phyloP scores from a whole-genome alignment of 2,797 vertebrate genomes.

The Oreochromis mossambicus region DNA sequence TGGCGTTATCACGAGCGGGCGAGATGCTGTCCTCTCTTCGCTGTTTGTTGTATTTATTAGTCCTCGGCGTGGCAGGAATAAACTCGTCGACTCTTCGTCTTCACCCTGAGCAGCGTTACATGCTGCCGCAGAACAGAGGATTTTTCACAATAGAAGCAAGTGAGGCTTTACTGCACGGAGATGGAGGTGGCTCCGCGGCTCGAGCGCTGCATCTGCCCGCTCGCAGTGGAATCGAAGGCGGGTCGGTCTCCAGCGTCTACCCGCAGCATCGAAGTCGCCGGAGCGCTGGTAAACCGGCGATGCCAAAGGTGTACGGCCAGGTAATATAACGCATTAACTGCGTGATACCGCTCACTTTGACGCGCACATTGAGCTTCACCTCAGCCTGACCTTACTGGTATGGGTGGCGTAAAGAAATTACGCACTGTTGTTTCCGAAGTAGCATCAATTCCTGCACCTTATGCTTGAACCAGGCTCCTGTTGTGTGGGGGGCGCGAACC shows the following conservation, averaged over 20 bases:
- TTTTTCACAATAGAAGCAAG: slow-evolving; percentile 67
- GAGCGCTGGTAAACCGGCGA: slow-evolving; percentile 74
- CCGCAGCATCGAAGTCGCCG: slow-evolving; percentile 71
- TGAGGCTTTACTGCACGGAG: slow-evolving; percentile 39
- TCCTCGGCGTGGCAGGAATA: slow-evolving; percentile 45
- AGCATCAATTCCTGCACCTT: slow-evolving; percentile 4
- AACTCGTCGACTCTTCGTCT: slow-evolving; percentile 58
- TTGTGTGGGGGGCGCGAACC: not conserved
- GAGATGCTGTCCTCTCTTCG: slow-evolving; percentile 66
- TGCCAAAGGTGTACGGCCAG: slow-evolving; percentile 90
- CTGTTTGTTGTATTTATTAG: slow-evolving; percentile 49
- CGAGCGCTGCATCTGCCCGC: slow-evolving; percentile 51
- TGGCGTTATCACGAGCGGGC: slow-evolving; percentile 71
- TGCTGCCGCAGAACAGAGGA: slow-evolving; percentile 75
- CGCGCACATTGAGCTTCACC: not conserved
- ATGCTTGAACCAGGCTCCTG: not conserved
- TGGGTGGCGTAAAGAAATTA: slow-evolving; percentile 2
- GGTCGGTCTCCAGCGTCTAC: slow-evolving; percentile 27
- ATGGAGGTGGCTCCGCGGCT: slow-evolving; percentile 53
- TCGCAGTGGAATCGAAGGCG: slow-evolving; percentile 41
- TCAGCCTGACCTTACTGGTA: slow-evolving; percentile 2
- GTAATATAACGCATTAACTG: slow-evolving; percentile 64
- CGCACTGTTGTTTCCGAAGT: slow-evolving; percentile 5
- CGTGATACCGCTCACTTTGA: not conserved
- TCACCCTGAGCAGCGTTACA: slow-evolving; percentile 47